Evolutionary conservation across 2,888 invertebrate species (phyloP).

Genomic region (Apodemia zela): DNA sequence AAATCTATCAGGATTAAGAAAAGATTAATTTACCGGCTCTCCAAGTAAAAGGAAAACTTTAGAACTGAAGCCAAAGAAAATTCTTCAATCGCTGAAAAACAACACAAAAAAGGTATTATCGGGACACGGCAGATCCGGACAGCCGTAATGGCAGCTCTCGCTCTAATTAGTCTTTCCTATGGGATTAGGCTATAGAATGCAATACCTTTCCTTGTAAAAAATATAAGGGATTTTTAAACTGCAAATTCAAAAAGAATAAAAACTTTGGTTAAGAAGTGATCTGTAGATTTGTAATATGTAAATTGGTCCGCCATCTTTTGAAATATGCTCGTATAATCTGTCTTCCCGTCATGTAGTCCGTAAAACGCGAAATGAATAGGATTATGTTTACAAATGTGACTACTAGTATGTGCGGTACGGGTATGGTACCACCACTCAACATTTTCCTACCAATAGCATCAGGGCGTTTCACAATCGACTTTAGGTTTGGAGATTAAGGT

Average conservation of each 20-base stretch:
- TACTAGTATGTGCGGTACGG: no score
- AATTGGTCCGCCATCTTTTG: no score
- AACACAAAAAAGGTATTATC: conserved; percentile 16
- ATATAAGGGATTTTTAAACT: neutral
- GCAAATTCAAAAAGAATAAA: neutral
- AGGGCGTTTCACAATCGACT: no score
- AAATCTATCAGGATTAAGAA: neutral
- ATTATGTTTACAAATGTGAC: no score
- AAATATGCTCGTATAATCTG: no score
- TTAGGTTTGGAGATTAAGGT: no score
- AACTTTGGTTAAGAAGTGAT: neutral
- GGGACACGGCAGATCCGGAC: conserved; percentile 8
- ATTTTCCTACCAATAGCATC: no score
- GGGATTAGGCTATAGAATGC: conserved; percentile 8
- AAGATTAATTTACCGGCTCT: neutral
- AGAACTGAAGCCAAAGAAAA: conserved; percentile 4
- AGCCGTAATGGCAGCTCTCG: conserved; percentile 12
- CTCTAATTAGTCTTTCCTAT: conserved; percentile 12
- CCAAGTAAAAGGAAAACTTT: conserved; percentile 4
- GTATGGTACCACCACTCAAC: no score
- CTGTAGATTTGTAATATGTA: no score
- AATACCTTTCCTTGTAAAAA: neutral
- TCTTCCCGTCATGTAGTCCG: no score
- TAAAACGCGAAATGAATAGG: no score
- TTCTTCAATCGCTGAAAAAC: conserved; percentile 7